phyloP scores from a whole-genome alignment of 2,113 vertebrate genomes.

The Scomber scombrus region DNA sequence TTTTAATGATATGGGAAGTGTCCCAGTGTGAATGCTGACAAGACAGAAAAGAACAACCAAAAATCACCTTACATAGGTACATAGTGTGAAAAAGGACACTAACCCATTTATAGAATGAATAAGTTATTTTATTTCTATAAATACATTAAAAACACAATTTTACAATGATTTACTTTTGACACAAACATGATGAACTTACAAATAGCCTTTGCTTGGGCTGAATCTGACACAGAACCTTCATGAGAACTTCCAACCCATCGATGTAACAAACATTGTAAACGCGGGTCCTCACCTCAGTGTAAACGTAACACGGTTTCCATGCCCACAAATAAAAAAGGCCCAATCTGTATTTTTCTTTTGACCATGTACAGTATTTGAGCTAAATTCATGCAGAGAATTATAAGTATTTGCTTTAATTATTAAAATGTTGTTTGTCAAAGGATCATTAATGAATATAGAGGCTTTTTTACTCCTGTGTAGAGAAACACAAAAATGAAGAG shows the following conservation, averaged over 20 bases:
- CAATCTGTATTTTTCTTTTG: not conserved
- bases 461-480: not conserved
- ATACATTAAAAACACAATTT: slow-evolving; percentile 77
- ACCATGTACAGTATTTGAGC: slow-evolving; percentile 2
- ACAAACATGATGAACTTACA: slow-evolving; percentile 61
- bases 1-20: no score
- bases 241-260: slow-evolving; percentile 62
- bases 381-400: slow-evolving; percentile 12
- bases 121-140: slow-evolving; percentile 86
- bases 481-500: not conserved
- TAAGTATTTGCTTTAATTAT: not conserved
- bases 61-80: not conserved
- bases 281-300: slow-evolving; percentile 54
- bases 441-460: not conserved
- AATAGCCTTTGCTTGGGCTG: slow-evolving; percentile 55
- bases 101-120: slow-evolving; percentile 66
- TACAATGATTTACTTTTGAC: slow-evolving; percentile 54
- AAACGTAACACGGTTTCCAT: slow-evolving; percentile 66
- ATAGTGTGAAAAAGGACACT: not conserved
- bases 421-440: slow-evolving; percentile 1
- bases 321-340: slow-evolving; percentile 19
- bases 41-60: no score
- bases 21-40: no score
- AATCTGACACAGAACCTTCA: slow-evolving; percentile 64
- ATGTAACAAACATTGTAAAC: slow-evolving; percentile 65